phyloP scores from a whole-genome alignment of 2,888 invertebrate genomes.

The Myathropa florea region DNA sequence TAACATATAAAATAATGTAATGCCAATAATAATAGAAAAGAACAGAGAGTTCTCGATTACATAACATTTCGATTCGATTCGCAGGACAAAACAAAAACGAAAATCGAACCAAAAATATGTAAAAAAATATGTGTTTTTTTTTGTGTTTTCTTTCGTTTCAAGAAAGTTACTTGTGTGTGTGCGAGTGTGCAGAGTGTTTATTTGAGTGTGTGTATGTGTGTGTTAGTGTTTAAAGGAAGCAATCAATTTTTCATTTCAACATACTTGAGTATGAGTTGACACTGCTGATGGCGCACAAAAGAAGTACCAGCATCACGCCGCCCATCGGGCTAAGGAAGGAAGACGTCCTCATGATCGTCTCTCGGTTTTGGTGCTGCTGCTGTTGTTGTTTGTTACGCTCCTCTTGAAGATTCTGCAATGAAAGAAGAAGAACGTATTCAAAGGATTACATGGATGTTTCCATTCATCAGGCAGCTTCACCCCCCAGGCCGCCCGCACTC shows the following conservation, averaged over 20 bases:
- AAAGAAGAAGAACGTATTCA: conserved; percentile 32
- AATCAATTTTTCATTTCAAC: conserved; percentile 73
- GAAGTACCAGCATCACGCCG: conserved; percentile 72
- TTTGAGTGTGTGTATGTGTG: conserved; percentile 6
- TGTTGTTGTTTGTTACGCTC: not conserved
- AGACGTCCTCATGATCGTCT: conserved; percentile 50
- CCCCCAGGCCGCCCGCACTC: not conserved
- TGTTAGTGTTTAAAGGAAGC: conserved; percentile 10
- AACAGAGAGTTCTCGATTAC: conserved; percentile 68
- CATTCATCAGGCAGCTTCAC: conserved; percentile 16
- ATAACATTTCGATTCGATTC: conserved; percentile 71
- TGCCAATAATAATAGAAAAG: conserved; percentile 70
- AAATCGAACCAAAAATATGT: conserved; percentile 70
- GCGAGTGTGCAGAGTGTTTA: not conserved
- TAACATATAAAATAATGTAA: conserved; percentile 71
- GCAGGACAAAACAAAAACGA: conserved; percentile 63
- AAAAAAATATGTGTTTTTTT: conserved; percentile 3
- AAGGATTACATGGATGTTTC: conserved; percentile 45
- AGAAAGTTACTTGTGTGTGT: conserved; percentile 12
- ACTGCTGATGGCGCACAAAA: conserved; percentile 74
- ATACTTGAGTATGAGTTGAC: conserved; percentile 80
- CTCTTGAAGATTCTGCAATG: conserved; percentile 46
- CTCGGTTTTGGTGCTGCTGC: not conserved
- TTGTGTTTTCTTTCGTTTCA: conserved; percentile 33
- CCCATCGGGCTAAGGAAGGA: conserved; percentile 53